A percentile compares a stretch with the other conserved stretches of the same genome.
These are phyloP conservation scores for Troilus luridus DNA, from an alignment of 2,888 invertebrate species.

Conservation along the genomic window DNA sequence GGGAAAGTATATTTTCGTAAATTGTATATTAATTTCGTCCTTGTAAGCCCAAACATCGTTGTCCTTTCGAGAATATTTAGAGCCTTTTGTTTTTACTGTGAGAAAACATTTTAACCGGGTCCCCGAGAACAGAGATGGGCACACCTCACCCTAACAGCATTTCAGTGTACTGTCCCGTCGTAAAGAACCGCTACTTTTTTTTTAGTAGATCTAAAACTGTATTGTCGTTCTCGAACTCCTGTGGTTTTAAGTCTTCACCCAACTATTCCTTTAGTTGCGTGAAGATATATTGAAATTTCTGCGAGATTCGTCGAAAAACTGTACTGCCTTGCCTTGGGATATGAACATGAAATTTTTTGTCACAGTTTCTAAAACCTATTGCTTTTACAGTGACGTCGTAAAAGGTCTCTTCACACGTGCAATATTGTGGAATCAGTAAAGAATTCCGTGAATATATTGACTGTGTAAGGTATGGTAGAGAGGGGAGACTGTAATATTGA, in stretches of 20 bases:
- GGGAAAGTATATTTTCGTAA: no score
- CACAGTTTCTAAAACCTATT: no score
- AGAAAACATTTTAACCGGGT: constrained; percentile 5
- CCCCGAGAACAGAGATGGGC: not conserved
- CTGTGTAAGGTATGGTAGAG: no score
- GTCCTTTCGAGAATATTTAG: not conserved
- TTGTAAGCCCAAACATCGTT: not conserved
- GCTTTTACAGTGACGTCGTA: no score
- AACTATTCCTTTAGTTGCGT: not conserved
- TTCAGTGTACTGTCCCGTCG: not conserved
- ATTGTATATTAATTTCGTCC: not conserved
- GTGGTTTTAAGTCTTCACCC: not conserved
- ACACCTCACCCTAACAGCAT: constrained; percentile 13
- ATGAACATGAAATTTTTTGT: no score
- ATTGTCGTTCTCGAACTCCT: not conserved
- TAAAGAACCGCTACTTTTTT: constrained; percentile 8
- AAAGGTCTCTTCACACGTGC: no score
- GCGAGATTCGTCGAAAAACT: not conserved
- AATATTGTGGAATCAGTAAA: no score
- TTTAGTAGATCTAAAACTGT: not conserved
- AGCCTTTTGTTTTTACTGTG: not conserved
- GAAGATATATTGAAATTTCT: no score
- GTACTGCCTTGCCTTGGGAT: no score
- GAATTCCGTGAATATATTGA: no score
- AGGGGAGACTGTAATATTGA: no score